Percentiles rank a stretch among this genome's conserved stretches.
Evolutionary conservation across 2,888 invertebrate genomes (phyloP).

Genomic region (Mythimna loreyi): DNA sequence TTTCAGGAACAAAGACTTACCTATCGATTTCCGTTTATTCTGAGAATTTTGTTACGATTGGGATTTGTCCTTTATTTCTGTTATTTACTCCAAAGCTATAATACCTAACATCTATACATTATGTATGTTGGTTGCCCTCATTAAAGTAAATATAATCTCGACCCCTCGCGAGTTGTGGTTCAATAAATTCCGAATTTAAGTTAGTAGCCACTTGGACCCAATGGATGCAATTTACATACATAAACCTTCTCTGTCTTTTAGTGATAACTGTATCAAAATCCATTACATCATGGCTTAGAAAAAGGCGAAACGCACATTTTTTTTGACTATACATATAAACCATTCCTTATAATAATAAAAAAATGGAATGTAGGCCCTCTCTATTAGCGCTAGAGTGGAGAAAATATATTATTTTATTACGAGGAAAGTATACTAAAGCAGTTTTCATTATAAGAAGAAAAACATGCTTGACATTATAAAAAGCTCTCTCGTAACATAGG

Average conservation of each 20-base stretch:
- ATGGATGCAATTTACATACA: too few species aligned
- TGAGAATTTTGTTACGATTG: constrained; percentile 15
- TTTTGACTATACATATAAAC: too few species aligned
- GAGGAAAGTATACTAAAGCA: neutral
- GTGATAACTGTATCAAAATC: too few species aligned
- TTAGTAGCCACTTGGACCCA: neutral
- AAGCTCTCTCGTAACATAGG: neutral
- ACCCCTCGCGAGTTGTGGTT: neutral
- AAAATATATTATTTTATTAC: neutral
- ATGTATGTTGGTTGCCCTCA: neutral
- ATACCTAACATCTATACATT: neutral
- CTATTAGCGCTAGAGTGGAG: neutral
- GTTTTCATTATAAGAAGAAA: neutral
- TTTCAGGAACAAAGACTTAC: constrained; percentile 12
- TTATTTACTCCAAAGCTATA: constrained; percentile 10
- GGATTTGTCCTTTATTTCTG: neutral
- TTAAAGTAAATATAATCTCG: neutral
- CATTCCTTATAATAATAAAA: too few species aligned
- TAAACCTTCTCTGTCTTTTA: too few species aligned
- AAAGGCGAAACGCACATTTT: too few species aligned
- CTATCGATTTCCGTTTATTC: constrained; percentile 28
- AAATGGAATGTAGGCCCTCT: neutral
- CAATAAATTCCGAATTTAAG: neutral
- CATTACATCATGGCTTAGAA: too few species aligned
- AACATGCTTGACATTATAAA: neutral